Conservation (phyloP, 2,888 invertebrate species). For the Copidosoma aretas region DNA sequence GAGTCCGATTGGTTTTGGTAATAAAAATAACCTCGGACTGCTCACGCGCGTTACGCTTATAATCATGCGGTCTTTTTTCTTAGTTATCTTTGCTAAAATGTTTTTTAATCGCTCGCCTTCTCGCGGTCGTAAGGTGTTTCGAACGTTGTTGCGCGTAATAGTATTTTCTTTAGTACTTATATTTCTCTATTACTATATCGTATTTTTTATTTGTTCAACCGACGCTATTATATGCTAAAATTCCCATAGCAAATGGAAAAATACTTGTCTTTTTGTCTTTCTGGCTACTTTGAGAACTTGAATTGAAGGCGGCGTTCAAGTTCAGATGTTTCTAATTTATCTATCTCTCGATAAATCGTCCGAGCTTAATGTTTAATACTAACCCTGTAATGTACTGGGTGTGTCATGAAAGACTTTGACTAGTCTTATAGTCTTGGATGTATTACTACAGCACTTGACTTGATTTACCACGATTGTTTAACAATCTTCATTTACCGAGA, state of each 20-base stretch:
- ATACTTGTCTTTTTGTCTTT: constrained; percentile 50
- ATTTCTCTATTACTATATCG: constrained; percentile 34
- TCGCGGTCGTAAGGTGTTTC: background rate
- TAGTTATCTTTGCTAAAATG: constrained; percentile 22
- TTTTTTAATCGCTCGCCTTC: background rate
- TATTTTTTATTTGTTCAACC: constrained; percentile 36
- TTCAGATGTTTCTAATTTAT: constrained; percentile 30
- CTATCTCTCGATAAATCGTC: constrained; percentile 37
- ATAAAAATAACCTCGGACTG: constrained; percentile 63
- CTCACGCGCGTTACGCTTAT: constrained; percentile 35
- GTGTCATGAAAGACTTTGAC: constrained; percentile 43
- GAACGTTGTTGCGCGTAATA: constrained; percentile 23
- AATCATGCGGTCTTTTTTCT: background rate
- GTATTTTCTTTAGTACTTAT: background rate
- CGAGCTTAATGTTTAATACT: constrained; percentile 36
- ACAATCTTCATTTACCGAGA: constrained; percentile 30
- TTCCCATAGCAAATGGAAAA: constrained; percentile 56
- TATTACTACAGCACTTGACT: constrained; percentile 25
- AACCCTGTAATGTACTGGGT: constrained; percentile 41
- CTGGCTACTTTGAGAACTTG: constrained; percentile 53
- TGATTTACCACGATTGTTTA: constrained; percentile 11
- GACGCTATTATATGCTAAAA: constrained; percentile 46
- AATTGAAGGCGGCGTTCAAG: constrained; percentile 28
- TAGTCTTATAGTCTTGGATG: constrained; percentile 42
- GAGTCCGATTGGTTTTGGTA: constrained; percentile 63